Percentiles rank a stretch among this genome's conserved stretches.
Conservation (phyloP, 2,888 invertebrate genomes). For the Timema podura region DNA sequence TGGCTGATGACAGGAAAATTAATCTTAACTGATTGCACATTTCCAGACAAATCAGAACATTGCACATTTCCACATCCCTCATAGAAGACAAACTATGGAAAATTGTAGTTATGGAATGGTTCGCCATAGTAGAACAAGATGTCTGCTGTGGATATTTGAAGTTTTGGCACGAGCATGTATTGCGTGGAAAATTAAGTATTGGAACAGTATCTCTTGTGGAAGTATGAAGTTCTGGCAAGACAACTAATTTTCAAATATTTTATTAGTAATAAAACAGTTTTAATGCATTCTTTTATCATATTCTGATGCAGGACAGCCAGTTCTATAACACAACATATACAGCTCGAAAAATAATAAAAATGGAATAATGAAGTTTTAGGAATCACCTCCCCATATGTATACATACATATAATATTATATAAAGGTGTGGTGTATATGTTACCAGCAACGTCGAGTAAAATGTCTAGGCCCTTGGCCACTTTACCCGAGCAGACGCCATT, state of each 20-base stretch:
- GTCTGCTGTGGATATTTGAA: slow-evolving; percentile 2
- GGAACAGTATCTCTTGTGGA: background rate
- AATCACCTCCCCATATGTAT: background rate
- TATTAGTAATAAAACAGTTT: background rate
- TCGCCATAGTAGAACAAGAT: background rate
- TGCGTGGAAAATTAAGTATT: background rate
- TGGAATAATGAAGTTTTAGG: slow-evolving; percentile 5
- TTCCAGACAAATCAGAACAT: background rate
- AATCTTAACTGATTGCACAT: too few species aligned
- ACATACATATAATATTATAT: too few species aligned
- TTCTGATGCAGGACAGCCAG: background rate
- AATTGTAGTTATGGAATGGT: slow-evolving; percentile 5
- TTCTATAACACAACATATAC: background rate
- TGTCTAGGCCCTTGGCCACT: too few species aligned
- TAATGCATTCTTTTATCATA: background rate
- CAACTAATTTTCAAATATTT: background rate
- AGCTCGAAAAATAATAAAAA: background rate
- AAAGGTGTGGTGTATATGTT: too few species aligned
- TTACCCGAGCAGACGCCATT: too few species aligned
- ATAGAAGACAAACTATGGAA: background rate
- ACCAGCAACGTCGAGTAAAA: too few species aligned
- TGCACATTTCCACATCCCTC: background rate
- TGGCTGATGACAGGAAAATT: too few species aligned
- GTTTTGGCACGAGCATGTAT: background rate
- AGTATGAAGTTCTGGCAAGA: slow-evolving; percentile 4